Evolutionary conservation across 2,113 vertebrate genomes (phyloP), one percentile per base, ranked within the genome.

Genomic region (Scomber japonicus): DNA sequence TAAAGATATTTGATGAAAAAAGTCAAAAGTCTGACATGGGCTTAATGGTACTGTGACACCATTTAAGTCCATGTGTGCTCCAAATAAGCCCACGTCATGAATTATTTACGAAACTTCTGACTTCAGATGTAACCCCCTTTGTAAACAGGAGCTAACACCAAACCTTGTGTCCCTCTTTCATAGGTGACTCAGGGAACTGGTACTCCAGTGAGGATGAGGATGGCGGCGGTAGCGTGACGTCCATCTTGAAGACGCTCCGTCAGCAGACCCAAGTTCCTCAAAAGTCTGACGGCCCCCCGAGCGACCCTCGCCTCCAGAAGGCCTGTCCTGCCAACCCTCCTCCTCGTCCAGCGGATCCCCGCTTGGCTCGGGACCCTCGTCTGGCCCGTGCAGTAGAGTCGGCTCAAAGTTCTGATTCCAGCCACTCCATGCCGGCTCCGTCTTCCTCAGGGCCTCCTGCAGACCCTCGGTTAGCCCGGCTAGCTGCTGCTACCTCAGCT

Each of bases 191-290:
- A 0, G 97, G 96, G 4, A 98, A 97, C 89, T 99, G 98, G 98
- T 99, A 99, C 83, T 99, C 98, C 1, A 99, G 98, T 2, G 98
- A 99, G 0, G 98, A 99, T 35, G 98, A 99, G 0, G 97, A 99
- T 0, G 97, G 97, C 0, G 96, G 97, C 0, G 95, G 96, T n/a
- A 98, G 97, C 0, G 97, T 99, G 70, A 97, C 96, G 3, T 99
- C 97, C 53, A 99, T 99, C 17, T 54, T 99, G 4, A 98, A 97
- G 85, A 97, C 96, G 0, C 91, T 99, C 4, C 92, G 97, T 4
- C 97, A 98, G 57, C 97, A 99, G 76, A 96, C 96, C 0, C 93
- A 95, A 83, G 85, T 81, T 19, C 82, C 92, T 8, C 80, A 94
- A 81, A 46, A 94, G 78, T 24, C 90, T 0, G 95, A 94, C 0